Base-by-base conservation (phyloP, 1,140 invertebrate species). In the Acyrthosiphon pisum region DNA sequence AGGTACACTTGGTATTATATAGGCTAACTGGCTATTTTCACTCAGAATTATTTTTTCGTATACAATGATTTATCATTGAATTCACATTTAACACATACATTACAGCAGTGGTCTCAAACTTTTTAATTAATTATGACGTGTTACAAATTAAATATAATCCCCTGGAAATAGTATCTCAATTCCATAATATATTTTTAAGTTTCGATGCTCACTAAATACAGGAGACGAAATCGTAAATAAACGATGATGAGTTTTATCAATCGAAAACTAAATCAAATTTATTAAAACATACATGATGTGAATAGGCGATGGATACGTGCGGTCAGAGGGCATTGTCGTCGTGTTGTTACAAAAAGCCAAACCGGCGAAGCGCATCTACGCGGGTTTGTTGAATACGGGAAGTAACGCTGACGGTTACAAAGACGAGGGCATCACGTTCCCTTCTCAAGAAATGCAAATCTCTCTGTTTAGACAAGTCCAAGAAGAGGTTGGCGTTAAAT, bases 381-480 rank as follows among this genome's bases (percentile, higher is more conserved):
- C 96, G 14, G 95, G 95, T 76, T 94, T 97, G 46, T 94, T 97
- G 44, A 95, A 96, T 93, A 95, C 96, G 0, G 96, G 96, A 93
- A 95, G 95, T 87, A 95, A 95, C 91, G 96, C 96, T 93, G 96
- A 97, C 95, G 97, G 97, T 20, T 96, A 96, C 94, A 96, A 97
- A 94, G 94, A 95, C 60, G 95, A 93, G 35, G 93, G 92, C 8
- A 93, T 94, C 20, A 93, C 91, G 1, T 92, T 93, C 41, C 93
- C 93, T 20, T 93, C 92, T 1, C 50, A 53, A 22, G 88, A 92
- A 26, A 90, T 91, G 89, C 93, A 93, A 92, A 76, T 92, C 0
- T 89, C 60, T 37, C 91, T 94, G 44, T 93, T 94, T 68, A 9
- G 9, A 37, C 60, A 41, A n/a, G 91, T 94, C 3, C 93, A 94